Base-by-base conservation (phyloP, 1,140 invertebrate species). In the Hydropsyche tenuis region DNA sequence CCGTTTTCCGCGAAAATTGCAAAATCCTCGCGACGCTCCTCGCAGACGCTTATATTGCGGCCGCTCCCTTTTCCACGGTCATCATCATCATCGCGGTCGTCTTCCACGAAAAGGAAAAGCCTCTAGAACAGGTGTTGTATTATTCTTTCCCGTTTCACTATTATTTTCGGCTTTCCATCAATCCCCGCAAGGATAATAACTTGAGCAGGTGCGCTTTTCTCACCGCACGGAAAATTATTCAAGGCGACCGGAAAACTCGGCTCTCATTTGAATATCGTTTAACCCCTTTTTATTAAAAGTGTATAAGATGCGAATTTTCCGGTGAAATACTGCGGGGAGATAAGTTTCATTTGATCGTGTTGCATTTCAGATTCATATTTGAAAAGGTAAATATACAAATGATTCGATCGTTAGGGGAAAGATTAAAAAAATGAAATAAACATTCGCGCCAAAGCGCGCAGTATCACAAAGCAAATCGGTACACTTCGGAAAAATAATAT, bases 81-180 rank as follows among this genome's bases (percentile, higher is more conserved):
- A 16, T 56, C 20, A 56, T 18, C 56, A 22, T 20, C 23, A 25
- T 25, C 51, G 20, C 14, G 18, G 48, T 11, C 20, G 7, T 53
- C 48, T 20, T 37, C 30, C 9, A 3, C 3, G 30, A 37, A 37
- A n/a, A n/a, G n/a, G n/a, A n/a, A 9, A 37, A 37, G 30, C 3
- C 56, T 23, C 4, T 62, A 16, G 30, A 66, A 27, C 63, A 66
- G 63, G 25, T 66, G 63, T 66, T 66, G n/a, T 45, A 18, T 20
- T 53, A 16, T 20, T 27, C 56, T 60, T 25, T 25, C 5, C 11
- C 23, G 23, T 27, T 18, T 56, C 18, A 56, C 46, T 56, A 70
- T 70, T 56, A 70, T 70, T 70, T 70, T 70, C 68, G 25, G 68
- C 46, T 70, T 70, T 70, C 25, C 68, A 70, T 46, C 65, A 45